phyloP scores from a whole-genome alignment of 1,140 invertebrate species.

The Scaptomyza montana region DNA sequence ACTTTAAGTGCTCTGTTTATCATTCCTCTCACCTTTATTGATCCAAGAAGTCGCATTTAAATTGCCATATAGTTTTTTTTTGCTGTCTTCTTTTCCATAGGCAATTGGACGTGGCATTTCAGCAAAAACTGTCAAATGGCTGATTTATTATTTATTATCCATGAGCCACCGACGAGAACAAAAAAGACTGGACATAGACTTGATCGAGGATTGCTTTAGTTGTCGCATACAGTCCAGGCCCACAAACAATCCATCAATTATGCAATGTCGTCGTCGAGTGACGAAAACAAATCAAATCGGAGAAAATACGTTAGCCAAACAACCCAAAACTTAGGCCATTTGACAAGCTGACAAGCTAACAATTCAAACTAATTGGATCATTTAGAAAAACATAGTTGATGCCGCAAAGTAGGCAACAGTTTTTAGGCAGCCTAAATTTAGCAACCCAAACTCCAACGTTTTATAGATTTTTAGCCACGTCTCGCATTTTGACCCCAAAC shows the following conservation, averaged over 20 bases:
- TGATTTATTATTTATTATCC: constrained; percentile 66
- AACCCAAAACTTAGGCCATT: constrained; percentile 40
- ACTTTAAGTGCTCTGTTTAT: background rate
- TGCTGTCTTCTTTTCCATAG: constrained; percentile 4
- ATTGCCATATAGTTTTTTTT: constrained; percentile 48
- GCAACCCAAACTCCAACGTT: background rate
- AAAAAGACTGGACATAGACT: constrained; percentile 25
- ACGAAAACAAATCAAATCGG: constrained; percentile 56
- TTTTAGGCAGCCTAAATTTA: constrained; percentile 3
- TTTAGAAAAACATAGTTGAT: constrained; percentile 52
- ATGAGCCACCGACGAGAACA: constrained; percentile 20
- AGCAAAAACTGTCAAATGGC: constrained; percentile 48
- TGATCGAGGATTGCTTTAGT: constrained; percentile 9
- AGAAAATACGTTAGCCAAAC: constrained; percentile 17
- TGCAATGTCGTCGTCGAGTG: constrained; percentile 42
- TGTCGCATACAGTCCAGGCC: background rate
- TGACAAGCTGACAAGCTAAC: constrained; percentile 57
- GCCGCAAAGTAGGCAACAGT: constrained; percentile 25
- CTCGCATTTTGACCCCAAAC: constrained; percentile 13
- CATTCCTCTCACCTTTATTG: constrained; percentile 30
- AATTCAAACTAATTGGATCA: constrained; percentile 56
- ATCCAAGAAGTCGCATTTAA: constrained; percentile 51
- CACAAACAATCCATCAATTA: constrained; percentile 64
- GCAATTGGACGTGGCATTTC: constrained; percentile 28
- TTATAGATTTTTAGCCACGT: background rate